Conservation (phyloP, 2,113 vertebrate genomes). For the Hippocampus barbouri region DNA sequence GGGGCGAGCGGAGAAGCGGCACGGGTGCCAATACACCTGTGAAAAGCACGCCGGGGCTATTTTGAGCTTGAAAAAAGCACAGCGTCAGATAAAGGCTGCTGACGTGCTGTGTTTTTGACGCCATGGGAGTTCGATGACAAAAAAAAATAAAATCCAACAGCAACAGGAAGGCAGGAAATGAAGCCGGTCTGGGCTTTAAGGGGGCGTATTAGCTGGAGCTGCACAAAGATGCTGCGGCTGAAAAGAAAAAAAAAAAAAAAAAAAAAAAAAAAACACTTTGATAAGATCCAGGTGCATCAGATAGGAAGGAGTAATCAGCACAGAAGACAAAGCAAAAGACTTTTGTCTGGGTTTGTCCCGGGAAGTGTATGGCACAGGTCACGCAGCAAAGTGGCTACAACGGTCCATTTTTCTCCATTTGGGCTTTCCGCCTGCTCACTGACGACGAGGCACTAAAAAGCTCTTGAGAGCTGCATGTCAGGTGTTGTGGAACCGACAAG, state of each 20-base stretch:
- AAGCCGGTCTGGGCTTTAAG: constrained; percentile 23
- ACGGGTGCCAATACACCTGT: constrained; percentile 45
- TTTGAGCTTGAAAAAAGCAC: constrained; percentile 1
- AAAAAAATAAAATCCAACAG: too few species aligned
- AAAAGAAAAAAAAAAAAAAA: constrained; percentile 15
- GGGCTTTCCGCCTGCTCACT: not conserved
- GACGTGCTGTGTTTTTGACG: not conserved
- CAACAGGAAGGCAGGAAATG: constrained; percentile 22
- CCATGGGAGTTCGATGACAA: not conserved
- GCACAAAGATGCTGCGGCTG: not conserved
- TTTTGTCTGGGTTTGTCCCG: not conserved
- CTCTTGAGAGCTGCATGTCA: not conserved
- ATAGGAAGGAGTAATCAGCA: not conserved
- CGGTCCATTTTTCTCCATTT: not conserved
- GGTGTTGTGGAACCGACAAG: not conserved
- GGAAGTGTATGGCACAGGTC: not conserved
- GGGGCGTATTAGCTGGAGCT: constrained; percentile 17
- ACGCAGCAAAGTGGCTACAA: not conserved
- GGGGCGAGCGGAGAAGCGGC: not conserved
- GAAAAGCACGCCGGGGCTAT: constrained; percentile 21
- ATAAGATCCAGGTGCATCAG: not conserved
- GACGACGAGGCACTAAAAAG: not conserved
- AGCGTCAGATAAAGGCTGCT: not conserved
- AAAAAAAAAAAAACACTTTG: constrained; percentile 9
- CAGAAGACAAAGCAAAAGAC: not conserved